Conservation (phyloP, 2,797 vertebrate genomes). For the Clarias pachynema region DNA sequence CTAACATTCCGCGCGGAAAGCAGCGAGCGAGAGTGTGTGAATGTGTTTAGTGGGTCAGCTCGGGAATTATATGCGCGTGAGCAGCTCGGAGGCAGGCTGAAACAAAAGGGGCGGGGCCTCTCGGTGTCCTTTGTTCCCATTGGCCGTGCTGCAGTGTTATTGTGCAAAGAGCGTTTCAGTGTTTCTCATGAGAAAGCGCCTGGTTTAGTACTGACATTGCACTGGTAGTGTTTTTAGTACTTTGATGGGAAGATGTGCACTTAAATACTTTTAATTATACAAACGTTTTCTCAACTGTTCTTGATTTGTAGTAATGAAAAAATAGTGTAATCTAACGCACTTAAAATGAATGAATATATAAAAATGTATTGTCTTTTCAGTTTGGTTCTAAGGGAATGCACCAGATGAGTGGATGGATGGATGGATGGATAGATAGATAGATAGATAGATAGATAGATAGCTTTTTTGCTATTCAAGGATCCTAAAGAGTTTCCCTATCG, state of each 20-base stretch:
- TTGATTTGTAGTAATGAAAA: neutral
- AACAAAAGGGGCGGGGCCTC: conserved; percentile 70
- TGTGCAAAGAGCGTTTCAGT: conserved; percentile 70
- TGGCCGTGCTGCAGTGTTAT: conserved; percentile 78
- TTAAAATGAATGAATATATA: conserved; percentile 50
- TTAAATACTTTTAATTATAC: too few species aligned
- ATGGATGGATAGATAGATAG: too few species aligned
- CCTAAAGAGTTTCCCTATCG: neutral
- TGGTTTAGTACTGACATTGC: conserved; percentile 53
- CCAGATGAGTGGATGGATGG: neutral
- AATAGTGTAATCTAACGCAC: neutral
- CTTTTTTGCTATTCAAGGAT: neutral
- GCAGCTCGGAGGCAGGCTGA: conserved; percentile 74
- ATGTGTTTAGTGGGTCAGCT: conserved; percentile 81
- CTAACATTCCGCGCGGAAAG: conserved; percentile 59
- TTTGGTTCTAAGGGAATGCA: neutral
- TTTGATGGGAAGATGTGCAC: neutral
- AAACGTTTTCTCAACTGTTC: too few species aligned
- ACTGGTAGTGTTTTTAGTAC: neutral
- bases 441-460: neutral
- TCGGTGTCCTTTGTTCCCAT: conserved; percentile 78
- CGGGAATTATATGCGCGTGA: conserved; percentile 81
- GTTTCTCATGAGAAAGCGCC: conserved; percentile 69
- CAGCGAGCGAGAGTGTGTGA: conserved; percentile 62
- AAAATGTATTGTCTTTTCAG: conserved; percentile 38